These are phyloP conservation scores for Nipponacmea schrenckii DNA, from an alignment of 2,888 invertebrate genomes.

Conservation along the genomic window DNA sequence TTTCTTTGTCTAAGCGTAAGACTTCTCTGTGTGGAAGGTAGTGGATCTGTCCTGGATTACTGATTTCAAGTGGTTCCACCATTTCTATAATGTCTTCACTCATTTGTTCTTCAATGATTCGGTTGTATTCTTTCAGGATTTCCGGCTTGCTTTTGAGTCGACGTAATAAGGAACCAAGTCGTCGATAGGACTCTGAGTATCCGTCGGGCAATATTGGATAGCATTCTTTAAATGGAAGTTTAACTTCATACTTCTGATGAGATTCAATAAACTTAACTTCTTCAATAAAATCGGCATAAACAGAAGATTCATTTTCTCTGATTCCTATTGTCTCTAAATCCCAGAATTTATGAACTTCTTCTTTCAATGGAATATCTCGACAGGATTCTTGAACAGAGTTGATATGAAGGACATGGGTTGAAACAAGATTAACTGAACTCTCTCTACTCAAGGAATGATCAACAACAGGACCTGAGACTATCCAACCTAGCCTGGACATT, in stretches of 20 bases:
- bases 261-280: background rate
- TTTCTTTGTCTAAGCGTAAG: too few relatives aligned
- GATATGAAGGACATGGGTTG: background rate
- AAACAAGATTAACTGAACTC: background rate
- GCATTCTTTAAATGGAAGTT: background rate
- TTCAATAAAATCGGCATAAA: background rate
- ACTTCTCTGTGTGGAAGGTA: too few relatives aligned
- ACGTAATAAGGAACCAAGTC: too few relatives aligned
- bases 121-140: too few relatives aligned
- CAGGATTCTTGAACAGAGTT: background rate
- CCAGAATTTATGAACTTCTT: background rate
- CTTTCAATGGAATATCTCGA: too few relatives aligned
- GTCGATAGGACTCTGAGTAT: background rate
- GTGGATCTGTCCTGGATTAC: too few relatives aligned
- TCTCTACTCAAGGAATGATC: background rate
- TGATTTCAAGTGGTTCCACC: too few relatives aligned
- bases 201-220: background rate
- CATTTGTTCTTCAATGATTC: too few relatives aligned
- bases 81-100: too few relatives aligned
- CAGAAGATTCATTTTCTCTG: background rate
- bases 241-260: background rate
- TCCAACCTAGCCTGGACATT: background rate
- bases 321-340: constrained; percentile 1
- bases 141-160: too few relatives aligned
- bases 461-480: background rate